Evolutionary conservation across 2,888 invertebrate genomes (phyloP).

Genomic region (Hoplodrina blanda): DNA sequence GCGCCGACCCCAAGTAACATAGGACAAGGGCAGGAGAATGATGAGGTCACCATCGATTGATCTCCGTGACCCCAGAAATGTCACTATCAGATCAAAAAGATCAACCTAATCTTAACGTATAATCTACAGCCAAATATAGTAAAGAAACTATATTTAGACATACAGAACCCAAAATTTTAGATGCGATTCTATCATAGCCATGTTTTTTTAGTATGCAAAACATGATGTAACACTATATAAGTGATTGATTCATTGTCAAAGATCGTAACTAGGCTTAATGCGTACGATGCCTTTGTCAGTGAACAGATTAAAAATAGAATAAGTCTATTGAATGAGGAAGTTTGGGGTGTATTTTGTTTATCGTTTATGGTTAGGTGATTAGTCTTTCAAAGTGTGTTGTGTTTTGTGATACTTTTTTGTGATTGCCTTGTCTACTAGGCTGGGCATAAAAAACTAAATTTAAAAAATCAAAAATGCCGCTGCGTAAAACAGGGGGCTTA

Average conservation of each 20-base stretch:
- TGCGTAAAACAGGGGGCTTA: no score
- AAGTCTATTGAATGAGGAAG: conserved; percentile 56
- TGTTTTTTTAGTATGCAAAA: conserved; percentile 52
- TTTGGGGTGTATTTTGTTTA: conserved; percentile 29
- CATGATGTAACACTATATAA: conserved; percentile 45
- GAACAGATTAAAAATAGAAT: conserved; percentile 55
- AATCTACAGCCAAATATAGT: neutral
- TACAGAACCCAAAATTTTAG: conserved; percentile 18
- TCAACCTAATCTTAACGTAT: neutral
- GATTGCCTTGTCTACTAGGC: no score
- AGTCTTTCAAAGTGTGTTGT: neutral
- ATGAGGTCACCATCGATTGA: no score
- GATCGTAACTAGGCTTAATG: conserved; percentile 45
- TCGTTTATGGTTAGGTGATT: conserved; percentile 4
- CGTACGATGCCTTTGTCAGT: conserved; percentile 46
- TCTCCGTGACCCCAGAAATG: no score
- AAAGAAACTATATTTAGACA: neutral
- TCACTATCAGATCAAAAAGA: neutral
- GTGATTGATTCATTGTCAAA: conserved; percentile 63
- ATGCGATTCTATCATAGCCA: neutral
- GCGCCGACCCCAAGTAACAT: no score
- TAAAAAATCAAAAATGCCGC: no score
- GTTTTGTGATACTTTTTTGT: no score
- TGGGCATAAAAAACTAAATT: no score
- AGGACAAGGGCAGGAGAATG: no score